Base-by-base conservation (phyloP, 2,797 vertebrate species). In the Cheirogaleus major region DNA sequence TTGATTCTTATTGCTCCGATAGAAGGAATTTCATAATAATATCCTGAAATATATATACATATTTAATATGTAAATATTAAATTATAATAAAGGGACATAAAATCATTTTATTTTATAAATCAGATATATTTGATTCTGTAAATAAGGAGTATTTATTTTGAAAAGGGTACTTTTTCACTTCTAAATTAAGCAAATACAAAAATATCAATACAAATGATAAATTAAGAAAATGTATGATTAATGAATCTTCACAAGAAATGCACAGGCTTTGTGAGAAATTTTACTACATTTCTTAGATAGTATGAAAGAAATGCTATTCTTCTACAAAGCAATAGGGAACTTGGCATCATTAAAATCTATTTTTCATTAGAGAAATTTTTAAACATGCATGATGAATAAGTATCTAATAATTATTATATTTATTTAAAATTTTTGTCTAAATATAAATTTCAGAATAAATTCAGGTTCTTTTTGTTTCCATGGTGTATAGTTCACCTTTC, bases 1-100 rank as follows among this genome's bases (percentile, higher is more conserved):
- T 99, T 99, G 98, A 99, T 99, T 97, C 99, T 99, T 98, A 99
- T 99, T 94, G 99, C 99, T 97, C 99, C 99, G 32, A 99, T 99
- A 43, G 99, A 99, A 0, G 99, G 99, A 92, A 99, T 99, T 99
- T 99, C 99, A 96, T 99, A 99, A 98, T 99, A 99, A 97, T 99
- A 99, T 97, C 99, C 99, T 99, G 95, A 93, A 99, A 98, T 72
- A 98, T 63, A 95, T 43, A 88, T 6, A 65, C 3, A 76, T 59
- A 78, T 78, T 78, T 97, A 82, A 92, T 48, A 82, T 15, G 48
- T 59, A 86, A 61, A 84, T 61, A 70, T 91, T 52, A 75, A 2
- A 67, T 43, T 67, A 91, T 22, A 89, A 83, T 83, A 48, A 72
- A 85, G 15, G n/a, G 4, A 10, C 32, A 89, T 0, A 81, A 50